Base-by-base conservation (phyloP, 2,113 vertebrate genomes). In the Nesospiza acunhae region DNA sequence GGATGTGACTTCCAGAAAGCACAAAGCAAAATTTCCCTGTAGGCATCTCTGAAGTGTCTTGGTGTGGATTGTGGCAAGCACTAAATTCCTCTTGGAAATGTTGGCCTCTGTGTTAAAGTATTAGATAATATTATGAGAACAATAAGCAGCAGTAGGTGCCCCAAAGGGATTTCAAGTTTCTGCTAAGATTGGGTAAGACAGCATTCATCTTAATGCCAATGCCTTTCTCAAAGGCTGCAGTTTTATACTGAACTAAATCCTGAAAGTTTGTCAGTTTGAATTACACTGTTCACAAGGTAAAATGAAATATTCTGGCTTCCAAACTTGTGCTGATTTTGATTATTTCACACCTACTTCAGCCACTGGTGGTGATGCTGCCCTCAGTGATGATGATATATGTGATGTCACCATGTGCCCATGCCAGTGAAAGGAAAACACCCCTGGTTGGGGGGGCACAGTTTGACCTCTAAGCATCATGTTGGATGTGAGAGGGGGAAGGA, bases 141-240 rank as follows among this genome's bases (percentile, higher is more conserved):
- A 95, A 80, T 44, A 92, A 87, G 89, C 89, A 90, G 83, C 5
- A 20, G 75, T 75, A 84, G 89, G 76, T 85, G 77, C 90, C 96
- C 80, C 84, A 93, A 93, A 96, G 93, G 79, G 68, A 94, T 94
- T 87, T 96, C 94, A 96, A 85, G 24, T 92, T 87, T 66, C 47
- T 83, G 63, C 69, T 67, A 75, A 78, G 35, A 96, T 68, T 62
- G 31, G 58, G 86, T 92, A 90, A 94, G 94, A 96, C 96, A 96
- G 88, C 88, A 53, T 89, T 96, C 85, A 90, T 95, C 96, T 96
- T 95, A 95, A 95, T 91, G 92, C 81, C 89, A 91, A 44, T 75
- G 87, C 67, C 90, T 84, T 95, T 94, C 88, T 79, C 90, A 85
- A 82, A 95, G 47, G 77, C 74, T 31, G 9, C n/a, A 72, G 52